Evolutionary conservation across 2,797 vertebrate genomes (phyloP).

Genomic region (Arrhamphus sclerolepis): DNA sequence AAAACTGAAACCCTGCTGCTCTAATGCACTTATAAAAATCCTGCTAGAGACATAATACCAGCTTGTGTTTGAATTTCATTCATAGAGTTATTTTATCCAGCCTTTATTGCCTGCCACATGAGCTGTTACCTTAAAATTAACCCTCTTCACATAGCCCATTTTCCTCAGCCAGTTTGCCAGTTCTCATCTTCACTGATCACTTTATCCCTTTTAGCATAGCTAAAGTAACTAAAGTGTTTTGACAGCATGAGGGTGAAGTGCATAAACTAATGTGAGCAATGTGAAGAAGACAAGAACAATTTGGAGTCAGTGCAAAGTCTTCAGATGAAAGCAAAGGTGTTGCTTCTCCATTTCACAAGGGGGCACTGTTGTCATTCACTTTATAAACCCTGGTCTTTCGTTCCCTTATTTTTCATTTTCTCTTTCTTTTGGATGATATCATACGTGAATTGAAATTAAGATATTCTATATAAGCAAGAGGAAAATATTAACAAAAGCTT

Average conservation of each 20-base stretch:
- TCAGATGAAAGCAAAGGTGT: constrained; percentile 30
- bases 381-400: constrained; percentile 22
- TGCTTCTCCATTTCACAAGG: constrained; percentile 68
- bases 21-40: constrained; percentile 65
- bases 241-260: constrained; percentile 56
- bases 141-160: constrained; percentile 32
- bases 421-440: constrained; percentile 68
- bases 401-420: constrained; percentile 52
- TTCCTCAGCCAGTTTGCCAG: constrained; percentile 35
- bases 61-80: constrained; percentile 50
- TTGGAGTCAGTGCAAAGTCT: constrained; percentile 36
- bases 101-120: constrained; percentile 33
- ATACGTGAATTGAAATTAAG: constrained; percentile 73
- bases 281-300: constrained; percentile 25
- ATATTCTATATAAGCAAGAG: constrained; percentile 68
- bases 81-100: constrained; percentile 35
- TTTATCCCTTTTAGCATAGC: constrained; percentile 48
- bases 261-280: constrained; percentile 35
- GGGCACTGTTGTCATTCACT: constrained; percentile 80
- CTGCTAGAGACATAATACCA: constrained; percentile 46
- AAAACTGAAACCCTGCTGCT: constrained; percentile 54
- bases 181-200: constrained; percentile 52
- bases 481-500: constrained; percentile 63
- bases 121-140: constrained; percentile 45
- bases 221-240: constrained; percentile 50